Evolutionary conservation across 2,113 vertebrate genomes (phyloP).

Genomic region (Pelecanus crispus): DNA sequence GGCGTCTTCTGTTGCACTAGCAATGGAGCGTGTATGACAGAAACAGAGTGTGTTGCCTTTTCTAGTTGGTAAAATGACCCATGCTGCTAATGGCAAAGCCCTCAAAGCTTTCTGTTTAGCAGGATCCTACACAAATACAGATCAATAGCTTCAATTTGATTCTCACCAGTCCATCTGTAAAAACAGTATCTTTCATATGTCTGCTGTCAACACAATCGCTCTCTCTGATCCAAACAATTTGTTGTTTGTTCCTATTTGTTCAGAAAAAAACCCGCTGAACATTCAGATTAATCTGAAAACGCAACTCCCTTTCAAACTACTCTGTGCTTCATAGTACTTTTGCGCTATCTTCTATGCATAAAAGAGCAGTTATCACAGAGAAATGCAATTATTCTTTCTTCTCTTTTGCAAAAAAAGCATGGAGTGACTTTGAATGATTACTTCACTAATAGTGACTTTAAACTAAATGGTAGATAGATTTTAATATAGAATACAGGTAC

Average conservation of each 20-base stretch:
- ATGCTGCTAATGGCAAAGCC: conserved; percentile 7
- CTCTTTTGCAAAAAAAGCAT: neutral
- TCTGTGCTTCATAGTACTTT: neutral
- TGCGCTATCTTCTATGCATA: neutral
- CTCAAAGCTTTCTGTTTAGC: conserved; percentile 34
- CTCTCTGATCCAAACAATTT: conserved; percentile 38
- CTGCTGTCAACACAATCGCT: conserved; percentile 17
- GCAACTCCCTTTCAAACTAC: neutral
- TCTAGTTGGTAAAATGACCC: conserved; percentile 22
- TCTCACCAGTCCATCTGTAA: conserved; percentile 56
- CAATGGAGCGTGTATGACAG: neutral
- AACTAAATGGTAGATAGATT: neutral
- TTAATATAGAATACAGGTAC: neutral
- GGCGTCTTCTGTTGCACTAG: neutral
- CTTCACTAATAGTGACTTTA: neutral
- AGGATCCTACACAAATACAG: conserved; percentile 29
- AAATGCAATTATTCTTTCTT: neutral
- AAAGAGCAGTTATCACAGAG: neutral
- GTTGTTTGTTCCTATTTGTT: conserved; percentile 36
- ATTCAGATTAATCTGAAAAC: neutral
- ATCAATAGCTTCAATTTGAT: conserved; percentile 55
- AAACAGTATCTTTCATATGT: conserved; percentile 46
- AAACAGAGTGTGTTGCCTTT: conserved; percentile 4
- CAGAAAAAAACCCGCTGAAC: neutral
- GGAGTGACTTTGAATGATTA: neutral